Base-by-base conservation (phyloP, 2,113 vertebrate genomes). In the Gadus chalcogrammus region DNA sequence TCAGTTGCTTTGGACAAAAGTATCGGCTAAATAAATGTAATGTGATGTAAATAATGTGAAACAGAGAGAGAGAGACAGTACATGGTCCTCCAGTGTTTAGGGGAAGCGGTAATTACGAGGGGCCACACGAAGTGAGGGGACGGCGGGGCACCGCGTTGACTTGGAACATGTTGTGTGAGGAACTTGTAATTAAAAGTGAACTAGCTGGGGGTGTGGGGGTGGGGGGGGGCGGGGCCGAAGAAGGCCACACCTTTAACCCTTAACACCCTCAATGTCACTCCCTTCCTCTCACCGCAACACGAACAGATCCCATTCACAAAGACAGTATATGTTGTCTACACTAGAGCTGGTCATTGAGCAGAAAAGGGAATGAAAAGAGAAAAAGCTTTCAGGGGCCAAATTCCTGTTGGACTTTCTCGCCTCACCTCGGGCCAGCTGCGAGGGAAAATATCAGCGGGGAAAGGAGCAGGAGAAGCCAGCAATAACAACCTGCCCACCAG, bases 351-450 rank as follows among this genome's bases (percentile, higher is more conserved):
- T 69, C 85, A 68, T 69, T 81, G 84, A 89, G 82, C 88, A 86
- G 83, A 85, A 89, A 48, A 48, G 2, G 42, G 8, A 48, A 13
- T 2, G 11, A 48, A 84, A 89, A 83, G 88, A 86, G 82, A 84
- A 89, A 83, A 71, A 79, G 86, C 82, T 74, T 83, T 68, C 64
- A 84, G 80, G 82, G 86, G 82, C 87, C 85, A 90, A 88, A 88
- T 91, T 88, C 89, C 88, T 88, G 86, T 75, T 81, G 85, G 85
- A 89, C 88, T 91, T 90, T 87, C 84, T 85, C 79, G 79, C 85
- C 83, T 88, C 64, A 84, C 87, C 88, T 87, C 79, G 3, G 88
- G 88, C 87, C 88, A 89, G 85, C 84, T 84, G 82, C 84, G 85
- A 85, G 82, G 42, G 83, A 84, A 90, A 86, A 90, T 87, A 88